phyloP scores from a whole-genome alignment of 2,888 invertebrate species.

The Nomada ruficornis region DNA sequence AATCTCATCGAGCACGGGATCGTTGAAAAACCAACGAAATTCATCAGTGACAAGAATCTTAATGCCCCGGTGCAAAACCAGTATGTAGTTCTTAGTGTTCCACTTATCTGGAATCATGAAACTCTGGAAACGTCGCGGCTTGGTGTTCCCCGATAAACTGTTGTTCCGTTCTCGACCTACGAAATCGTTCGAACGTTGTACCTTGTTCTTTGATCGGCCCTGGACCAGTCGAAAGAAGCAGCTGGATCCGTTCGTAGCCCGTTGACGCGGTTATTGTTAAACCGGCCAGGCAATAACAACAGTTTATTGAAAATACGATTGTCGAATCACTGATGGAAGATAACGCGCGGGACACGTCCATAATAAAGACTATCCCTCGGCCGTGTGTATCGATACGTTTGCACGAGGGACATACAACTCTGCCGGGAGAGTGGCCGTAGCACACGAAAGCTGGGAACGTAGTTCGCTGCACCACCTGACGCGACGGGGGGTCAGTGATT shows the following conservation, averaged over 20 bases:
- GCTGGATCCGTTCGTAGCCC: slow-evolving; percentile 30
- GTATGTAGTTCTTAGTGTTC: slow-evolving; percentile 2
- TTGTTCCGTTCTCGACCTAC: background rate
- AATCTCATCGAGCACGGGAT: slow-evolving; percentile 68
- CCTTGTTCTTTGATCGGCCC: background rate
- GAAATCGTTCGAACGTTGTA: background rate
- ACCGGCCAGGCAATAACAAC: slow-evolving; percentile 69
- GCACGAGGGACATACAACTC: slow-evolving; percentile 57
- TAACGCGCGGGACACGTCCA: slow-evolving; percentile 67
- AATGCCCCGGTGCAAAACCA: slow-evolving; percentile 5
- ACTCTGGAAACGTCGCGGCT: background rate
- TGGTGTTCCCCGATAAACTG: slow-evolving; percentile 2
- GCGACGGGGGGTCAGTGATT: slow-evolving; percentile 77
- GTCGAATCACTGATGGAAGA: slow-evolving; percentile 76
- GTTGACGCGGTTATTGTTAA: slow-evolving; percentile 46
- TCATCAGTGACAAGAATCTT: slow-evolving; percentile 27
- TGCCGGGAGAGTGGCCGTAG: slow-evolving; percentile 58
- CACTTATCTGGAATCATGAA: slow-evolving; percentile 21
- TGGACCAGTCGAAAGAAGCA: slow-evolving; percentile 9
- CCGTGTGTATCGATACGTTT: slow-evolving; percentile 62
- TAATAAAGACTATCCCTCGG: slow-evolving; percentile 66
- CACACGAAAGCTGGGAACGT: slow-evolving; percentile 76
- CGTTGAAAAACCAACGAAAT: slow-evolving; percentile 71
- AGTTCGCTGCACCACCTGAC: slow-evolving; percentile 73
- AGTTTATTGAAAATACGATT: slow-evolving; percentile 75